Evolutionary conservation across 2,797 vertebrate species (phyloP).

Genomic region (Melanotaenia maccullochi): DNA sequence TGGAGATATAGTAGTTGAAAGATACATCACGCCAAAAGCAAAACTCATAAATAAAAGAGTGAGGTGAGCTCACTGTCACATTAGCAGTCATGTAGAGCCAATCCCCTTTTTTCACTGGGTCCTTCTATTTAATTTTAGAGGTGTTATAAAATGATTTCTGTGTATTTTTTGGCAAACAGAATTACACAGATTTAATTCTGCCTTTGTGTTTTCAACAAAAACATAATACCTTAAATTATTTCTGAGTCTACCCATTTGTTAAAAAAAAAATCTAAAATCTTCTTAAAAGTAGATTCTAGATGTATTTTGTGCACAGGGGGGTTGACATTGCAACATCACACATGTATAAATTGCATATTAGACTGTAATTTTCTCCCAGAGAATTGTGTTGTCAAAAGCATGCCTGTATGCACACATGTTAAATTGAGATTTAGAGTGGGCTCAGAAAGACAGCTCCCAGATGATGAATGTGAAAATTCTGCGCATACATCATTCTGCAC

Average conservation of each 20-base stretch:
- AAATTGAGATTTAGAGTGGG: conserved; percentile 13
- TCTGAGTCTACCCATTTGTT: neutral
- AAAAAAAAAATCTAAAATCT: neutral
- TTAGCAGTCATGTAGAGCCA: conserved; percentile 5
- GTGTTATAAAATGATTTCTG: no score
- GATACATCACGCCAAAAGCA: conserved; percentile 21
- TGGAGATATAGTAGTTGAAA: conserved; percentile 20
- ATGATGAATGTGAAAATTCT: conserved; percentile 19
- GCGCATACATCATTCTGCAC: conserved; percentile 28
- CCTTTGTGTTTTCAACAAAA: neutral
- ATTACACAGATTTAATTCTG: neutral
- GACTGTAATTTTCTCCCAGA: conserved; percentile 1
- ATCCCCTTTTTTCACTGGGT: neutral
- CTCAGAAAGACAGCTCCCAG: conserved; percentile 1
- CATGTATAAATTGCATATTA: conserved; percentile 1
- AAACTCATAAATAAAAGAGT: conserved; percentile 31
- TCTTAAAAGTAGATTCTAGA: neutral
- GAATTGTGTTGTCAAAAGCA: conserved; percentile 15
- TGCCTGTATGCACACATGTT: neutral
- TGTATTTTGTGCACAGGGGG: neutral
- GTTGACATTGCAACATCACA: conserved; percentile 7
- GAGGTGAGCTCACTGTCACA: conserved; percentile 10
- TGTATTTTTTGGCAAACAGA: neutral
- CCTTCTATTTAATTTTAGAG: neutral
- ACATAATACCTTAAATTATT: neutral